These are phyloP conservation scores for Enteromius trimaculatus DNA, from an alignment of 2,797 vertebrate genomes.

Conservation along the genomic window DNA sequence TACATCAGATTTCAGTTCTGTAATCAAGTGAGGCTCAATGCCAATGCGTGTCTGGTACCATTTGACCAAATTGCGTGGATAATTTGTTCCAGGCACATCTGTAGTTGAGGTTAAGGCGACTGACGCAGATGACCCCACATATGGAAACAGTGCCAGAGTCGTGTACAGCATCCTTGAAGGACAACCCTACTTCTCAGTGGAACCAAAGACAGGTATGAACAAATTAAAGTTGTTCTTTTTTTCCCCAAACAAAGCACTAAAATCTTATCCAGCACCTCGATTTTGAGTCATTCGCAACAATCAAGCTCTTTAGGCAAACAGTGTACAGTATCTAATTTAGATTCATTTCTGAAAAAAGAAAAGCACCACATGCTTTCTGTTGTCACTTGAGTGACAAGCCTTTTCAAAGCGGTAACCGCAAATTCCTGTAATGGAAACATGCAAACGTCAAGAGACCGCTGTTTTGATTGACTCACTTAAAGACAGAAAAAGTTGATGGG, in stretches of 20 bases:
- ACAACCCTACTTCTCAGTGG: slow-evolving; percentile 90
- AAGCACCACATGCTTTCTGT: neutral
- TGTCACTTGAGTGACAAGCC: neutral
- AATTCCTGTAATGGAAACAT: slow-evolving; percentile 30
- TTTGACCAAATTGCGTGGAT: slow-evolving; percentile 16
- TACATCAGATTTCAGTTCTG: slow-evolving; percentile 21
- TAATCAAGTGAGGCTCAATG: slow-evolving; percentile 12
- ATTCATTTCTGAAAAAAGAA: neutral
- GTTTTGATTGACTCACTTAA: slow-evolving; percentile 53
- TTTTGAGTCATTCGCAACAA: neutral
- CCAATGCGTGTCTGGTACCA: slow-evolving; percentile 6
- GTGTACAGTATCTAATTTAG: neutral
- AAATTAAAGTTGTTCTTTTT: neutral
- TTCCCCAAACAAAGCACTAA: neutral
- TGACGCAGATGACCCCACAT: slow-evolving; percentile 91
- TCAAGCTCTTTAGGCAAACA: slow-evolving; percentile 11
- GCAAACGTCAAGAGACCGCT: slow-evolving; percentile 22
- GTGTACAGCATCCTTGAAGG: slow-evolving; percentile 91
- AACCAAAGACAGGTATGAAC: slow-evolving; percentile 87
- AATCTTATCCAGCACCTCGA: neutral
- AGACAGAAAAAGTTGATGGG: slow-evolving; percentile 47
- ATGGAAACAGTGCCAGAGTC: slow-evolving; percentile 89
- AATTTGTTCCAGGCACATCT: slow-evolving; percentile 79
- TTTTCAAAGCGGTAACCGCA: slow-evolving; percentile 1
- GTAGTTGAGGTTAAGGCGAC: slow-evolving; percentile 91